A percentile compares a stretch with the other conserved stretches of the same genome.
These are phyloP conservation scores for Dendrolimus pini DNA, from an alignment of 2,888 invertebrate species.

Conservation along the genomic window DNA sequence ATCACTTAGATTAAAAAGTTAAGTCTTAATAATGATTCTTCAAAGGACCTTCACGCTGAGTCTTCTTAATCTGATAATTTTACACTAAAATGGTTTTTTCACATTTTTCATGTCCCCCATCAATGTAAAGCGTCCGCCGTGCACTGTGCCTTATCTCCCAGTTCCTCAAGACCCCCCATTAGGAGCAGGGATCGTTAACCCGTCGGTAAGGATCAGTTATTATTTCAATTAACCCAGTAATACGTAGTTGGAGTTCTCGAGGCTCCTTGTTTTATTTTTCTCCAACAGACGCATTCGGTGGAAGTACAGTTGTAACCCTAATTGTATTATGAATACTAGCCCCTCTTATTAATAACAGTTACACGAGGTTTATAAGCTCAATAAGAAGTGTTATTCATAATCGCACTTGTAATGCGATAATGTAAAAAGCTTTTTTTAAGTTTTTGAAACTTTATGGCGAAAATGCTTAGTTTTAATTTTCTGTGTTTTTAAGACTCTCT, in stretches of 20 bases:
- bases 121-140: not conserved
- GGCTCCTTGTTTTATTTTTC: constrained; percentile 20
- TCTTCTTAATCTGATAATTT: too few relatives aligned
- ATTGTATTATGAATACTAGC: not conserved
- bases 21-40: too few relatives aligned
- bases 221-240: constrained; percentile 30
- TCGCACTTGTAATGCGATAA: not conserved
- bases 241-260: constrained; percentile 11
- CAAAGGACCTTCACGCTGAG: too few relatives aligned
- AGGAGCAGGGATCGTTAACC: constrained; percentile 23
- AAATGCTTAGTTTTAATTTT: not conserved
- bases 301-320: constrained; percentile 6
- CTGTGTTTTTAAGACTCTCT: not conserved
- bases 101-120: too few relatives aligned
- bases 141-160: not conserved
- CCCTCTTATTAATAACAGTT: too few relatives aligned
- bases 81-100: too few relatives aligned
- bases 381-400: too few relatives aligned
- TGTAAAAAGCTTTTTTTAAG: not conserved
- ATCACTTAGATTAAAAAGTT: too few relatives aligned
- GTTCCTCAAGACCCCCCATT: constrained; percentile 15
- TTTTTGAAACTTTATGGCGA: not conserved
- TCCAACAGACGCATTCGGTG: constrained; percentile 3
- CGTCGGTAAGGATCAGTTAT: constrained; percentile 20
- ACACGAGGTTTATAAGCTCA: too few relatives aligned